These are phyloP conservation scores for Heliconius congener DNA, from an alignment of 1,140 invertebrate species.

Conservation along the genomic window DNA sequence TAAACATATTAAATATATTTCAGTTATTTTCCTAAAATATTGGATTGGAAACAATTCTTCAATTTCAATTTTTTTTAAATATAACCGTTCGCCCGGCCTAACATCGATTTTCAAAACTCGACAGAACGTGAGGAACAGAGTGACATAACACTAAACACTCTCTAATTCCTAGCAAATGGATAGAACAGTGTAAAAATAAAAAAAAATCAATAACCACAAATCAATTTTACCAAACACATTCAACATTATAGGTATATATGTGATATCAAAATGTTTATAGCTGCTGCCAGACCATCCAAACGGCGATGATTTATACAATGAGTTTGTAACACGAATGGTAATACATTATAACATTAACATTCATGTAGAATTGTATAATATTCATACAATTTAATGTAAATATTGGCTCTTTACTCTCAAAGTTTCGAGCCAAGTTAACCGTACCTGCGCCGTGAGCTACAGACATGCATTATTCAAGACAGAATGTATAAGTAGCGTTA, in stretches of 20 bases:
- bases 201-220: too few species aligned
- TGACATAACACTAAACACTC: too few species aligned
- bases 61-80: too few species aligned
- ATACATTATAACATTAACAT: neutral
- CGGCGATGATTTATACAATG: neutral
- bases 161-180: too few species aligned
- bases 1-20: too few species aligned
- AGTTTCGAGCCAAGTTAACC: neutral
- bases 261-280: neutral
- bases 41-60: too few species aligned
- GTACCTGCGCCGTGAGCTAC: neutral
- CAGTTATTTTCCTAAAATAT: too few species aligned
- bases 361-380: neutral
- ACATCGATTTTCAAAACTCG: too few species aligned
- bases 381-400: constrained; percentile 12
- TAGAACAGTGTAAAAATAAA: neutral
- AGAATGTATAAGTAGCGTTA: constrained; percentile 17
- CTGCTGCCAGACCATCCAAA: too few species aligned
- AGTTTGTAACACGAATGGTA: neutral
- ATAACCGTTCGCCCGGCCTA: too few species aligned
- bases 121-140: too few species aligned
- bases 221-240: too few species aligned
- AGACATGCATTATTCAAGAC: constrained; percentile 18
- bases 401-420: constrained; percentile 13
- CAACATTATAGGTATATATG: neutral